Conservation (phyloP, 1,140 invertebrate species). For the Onthophagus taurus region DNA sequence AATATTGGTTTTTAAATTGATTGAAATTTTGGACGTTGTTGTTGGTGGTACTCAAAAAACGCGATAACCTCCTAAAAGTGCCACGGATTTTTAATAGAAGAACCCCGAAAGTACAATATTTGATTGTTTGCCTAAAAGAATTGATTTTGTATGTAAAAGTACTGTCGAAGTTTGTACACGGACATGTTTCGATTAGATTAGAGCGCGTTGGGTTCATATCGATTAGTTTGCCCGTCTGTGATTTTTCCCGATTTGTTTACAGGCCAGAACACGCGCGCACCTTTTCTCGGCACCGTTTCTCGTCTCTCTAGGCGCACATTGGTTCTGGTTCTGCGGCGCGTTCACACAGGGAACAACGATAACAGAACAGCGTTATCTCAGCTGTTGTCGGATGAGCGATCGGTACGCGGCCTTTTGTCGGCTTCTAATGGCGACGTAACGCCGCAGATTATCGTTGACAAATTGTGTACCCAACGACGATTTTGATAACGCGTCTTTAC, state of each 20-base stretch:
- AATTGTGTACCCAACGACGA: constrained; percentile 22
- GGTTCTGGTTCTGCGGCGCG: constrained; percentile 6
- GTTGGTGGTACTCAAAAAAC: no score
- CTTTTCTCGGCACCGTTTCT: no score
- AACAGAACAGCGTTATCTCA: constrained; percentile 20
- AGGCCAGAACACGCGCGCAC: neutral
- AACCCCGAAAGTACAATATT: no score
- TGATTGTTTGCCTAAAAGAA: no score
- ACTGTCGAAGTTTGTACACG: no score
- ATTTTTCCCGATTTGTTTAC: neutral
- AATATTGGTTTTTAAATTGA: no score
- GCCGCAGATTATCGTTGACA: constrained; percentile 24
- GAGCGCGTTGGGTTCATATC: no score
- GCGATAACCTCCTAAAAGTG: no score
- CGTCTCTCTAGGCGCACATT: no score
- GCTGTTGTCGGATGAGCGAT: constrained; percentile 25
- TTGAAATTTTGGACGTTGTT: no score
- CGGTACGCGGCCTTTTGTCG: constrained; percentile 24
- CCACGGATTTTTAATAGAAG: no score
- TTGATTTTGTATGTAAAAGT: no score
- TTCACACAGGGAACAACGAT: constrained; percentile 21
- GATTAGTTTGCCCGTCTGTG: neutral
- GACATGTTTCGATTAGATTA: neutral
- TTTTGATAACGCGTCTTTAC: constrained; percentile 16
- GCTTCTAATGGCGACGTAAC: constrained; percentile 24